Evolutionary conservation across 2,113 vertebrate species (phyloP), one percentile per base, ranked within the genome.

Genomic region (Pica pica): DNA sequence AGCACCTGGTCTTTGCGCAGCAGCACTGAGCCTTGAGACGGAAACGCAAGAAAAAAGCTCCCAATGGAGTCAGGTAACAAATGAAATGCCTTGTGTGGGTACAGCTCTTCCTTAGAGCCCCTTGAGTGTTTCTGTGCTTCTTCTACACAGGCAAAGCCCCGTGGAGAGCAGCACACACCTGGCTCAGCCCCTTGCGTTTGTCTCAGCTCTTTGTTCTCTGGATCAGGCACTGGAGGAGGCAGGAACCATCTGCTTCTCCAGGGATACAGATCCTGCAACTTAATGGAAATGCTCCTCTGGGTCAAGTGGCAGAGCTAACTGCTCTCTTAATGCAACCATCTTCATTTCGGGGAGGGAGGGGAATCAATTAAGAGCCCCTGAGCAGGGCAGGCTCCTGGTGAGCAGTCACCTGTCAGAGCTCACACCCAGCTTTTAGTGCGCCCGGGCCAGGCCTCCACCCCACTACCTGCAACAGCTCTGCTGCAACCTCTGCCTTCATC

Each of bases 281-380:
- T 95, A 94, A 93, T 97, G 83, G 83, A 96, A 93, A 13, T 1
- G 42, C n/a, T 89, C 86, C 86, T 96, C 55, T 61, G 85, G 88
- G 88, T 95, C 96, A 96, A 92, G 83, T 39, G 73, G 79, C 74
- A 94, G 59, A 89, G 82, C 53, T 71, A 82, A 39, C 57, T 21
- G 52, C 80, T 77, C 70, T 28, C 74, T 63, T 84, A 78, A 93
- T 44, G 52, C 30, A 53, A 7, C 7, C 26, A 28, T 57, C 70
- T 89, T 93, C 80, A 14, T 42, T 93, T 78, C n/a, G 87, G 83
- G 60, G 37, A 56, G 35, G 75, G 55, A 92, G 20, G n/a, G 50
- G 33, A 70, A 73, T 89, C 90, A 60, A 76, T 97, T 95, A 90
- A 56, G 55, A 87, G 81, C 57, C 82, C 23, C 33, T 9, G 73